Evolutionary conservation across 2,113 vertebrate genomes (phyloP).

Genomic region (Brachionichthys hirsutus): DNA sequence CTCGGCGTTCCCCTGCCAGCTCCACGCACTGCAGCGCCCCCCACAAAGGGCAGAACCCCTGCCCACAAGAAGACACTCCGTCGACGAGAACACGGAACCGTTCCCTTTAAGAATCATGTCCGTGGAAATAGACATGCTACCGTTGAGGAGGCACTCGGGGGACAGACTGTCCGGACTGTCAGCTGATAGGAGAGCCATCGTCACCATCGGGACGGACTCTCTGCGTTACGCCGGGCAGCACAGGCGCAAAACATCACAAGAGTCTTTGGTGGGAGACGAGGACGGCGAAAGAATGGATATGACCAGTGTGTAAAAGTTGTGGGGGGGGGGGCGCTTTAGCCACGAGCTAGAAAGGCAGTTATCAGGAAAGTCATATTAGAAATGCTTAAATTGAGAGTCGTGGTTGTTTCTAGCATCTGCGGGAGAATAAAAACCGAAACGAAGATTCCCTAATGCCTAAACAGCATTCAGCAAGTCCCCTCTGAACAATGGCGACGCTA

Average conservation of each 20-base stretch:
- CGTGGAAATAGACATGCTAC: conserved; percentile 46
- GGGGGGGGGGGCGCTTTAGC: conserved; percentile 8
- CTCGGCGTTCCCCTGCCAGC: conserved; percentile 58
- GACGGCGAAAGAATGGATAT: conserved; percentile 41
- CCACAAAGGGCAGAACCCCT: conserved; percentile 18
- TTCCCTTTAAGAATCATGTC: conserved; percentile 40
- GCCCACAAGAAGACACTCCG: conserved; percentile 61
- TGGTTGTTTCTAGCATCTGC: conserved; percentile 13
- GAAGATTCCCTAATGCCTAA: not conserved
- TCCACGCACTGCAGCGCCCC: conserved; percentile 35
- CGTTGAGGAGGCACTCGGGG: conserved; percentile 58
- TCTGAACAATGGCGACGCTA: not conserved
- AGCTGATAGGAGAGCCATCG: conserved; percentile 36
- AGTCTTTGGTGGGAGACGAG: conserved; percentile 7
- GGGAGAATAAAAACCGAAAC: conserved; percentile 18
- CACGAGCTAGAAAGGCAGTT: not conserved
- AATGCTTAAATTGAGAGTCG: not conserved
- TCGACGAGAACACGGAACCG: conserved; percentile 25
- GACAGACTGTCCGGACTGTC: conserved; percentile 37
- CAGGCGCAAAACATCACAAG: conserved; percentile 22
- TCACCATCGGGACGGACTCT: conserved; percentile 15
- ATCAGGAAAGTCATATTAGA: conserved; percentile 22
- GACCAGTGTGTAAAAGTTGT: conserved; percentile 49
- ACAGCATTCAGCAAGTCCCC: conserved; percentile 3
- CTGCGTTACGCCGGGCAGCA: conserved; percentile 17